phyloP scores from a whole-genome alignment of 2,888 invertebrate species.

The Kryphioiulus occultus region DNA sequence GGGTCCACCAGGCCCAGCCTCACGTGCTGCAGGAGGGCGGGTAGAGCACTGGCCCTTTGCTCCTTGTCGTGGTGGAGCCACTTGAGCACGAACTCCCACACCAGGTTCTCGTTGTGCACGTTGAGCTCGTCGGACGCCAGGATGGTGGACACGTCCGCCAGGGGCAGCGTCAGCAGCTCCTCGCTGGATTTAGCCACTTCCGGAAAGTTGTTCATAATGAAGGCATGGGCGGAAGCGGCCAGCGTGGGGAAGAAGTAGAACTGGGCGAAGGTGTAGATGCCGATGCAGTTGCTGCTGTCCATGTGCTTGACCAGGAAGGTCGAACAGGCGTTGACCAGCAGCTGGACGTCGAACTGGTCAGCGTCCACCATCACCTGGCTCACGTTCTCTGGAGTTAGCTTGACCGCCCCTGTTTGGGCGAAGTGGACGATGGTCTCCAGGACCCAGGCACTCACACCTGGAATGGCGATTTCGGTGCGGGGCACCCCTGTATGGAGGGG shows the following conservation, averaged over 20 bases:
- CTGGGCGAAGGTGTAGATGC: slow-evolving; percentile 82
- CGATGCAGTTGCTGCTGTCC: slow-evolving; percentile 80
- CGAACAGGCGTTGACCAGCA: slow-evolving; percentile 81
- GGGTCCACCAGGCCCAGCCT: not conserved
- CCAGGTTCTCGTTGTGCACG: not conserved
- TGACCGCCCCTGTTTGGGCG: slow-evolving; percentile 81
- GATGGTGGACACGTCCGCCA: not conserved
- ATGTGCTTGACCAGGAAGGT: slow-evolving; percentile 75
- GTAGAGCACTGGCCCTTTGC: not conserved
- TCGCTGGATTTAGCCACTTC: not conserved
- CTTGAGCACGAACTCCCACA: slow-evolving; percentile 17
- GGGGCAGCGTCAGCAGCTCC: not conserved
- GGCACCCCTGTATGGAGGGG: slow-evolving; percentile 73
- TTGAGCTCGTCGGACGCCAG: slow-evolving; percentile 34
- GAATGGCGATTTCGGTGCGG: slow-evolving; percentile 75
- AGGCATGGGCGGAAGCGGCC: slow-evolving; percentile 58
- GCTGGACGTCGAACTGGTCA: slow-evolving; percentile 85
- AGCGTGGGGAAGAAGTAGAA: slow-evolving; percentile 77
- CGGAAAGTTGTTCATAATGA: not conserved
- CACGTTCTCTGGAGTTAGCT: slow-evolving; percentile 79
- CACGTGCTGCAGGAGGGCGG: not conserved
- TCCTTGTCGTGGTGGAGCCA: slow-evolving; percentile 17
- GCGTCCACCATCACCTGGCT: slow-evolving; percentile 79
- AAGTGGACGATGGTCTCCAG: slow-evolving; percentile 82
- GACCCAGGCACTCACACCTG: slow-evolving; percentile 78